Evolutionary conservation across 2,888 invertebrate species (phyloP), one percentile per base, ranked within the genome.

Genomic region (Zaprionus lineosus): DNA sequence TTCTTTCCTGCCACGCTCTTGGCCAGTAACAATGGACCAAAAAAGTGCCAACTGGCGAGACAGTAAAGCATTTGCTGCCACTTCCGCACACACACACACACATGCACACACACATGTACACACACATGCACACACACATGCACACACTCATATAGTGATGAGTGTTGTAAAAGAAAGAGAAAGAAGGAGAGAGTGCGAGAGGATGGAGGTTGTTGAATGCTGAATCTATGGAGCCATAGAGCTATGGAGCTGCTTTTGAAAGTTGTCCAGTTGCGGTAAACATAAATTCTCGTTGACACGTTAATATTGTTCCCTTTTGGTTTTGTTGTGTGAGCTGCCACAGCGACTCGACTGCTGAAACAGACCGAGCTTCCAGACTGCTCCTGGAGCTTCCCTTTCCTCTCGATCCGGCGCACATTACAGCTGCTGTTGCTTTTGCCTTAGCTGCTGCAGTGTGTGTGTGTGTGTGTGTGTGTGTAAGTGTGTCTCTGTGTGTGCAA

Each of bases 281-380:
- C 81, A 82, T 82, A 82, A 82, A 82, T 82, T 82, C 84, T 82
- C 84, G 81, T 82, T 82, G 81, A 82, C 81, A 82, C 84, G 81
- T 82, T 82, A 82, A 82, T 82, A 82, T 82, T 82, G 81, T 83
- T 82, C 81, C 84, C 81, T 73, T 83, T 82, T 83, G 81, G 81
- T 68, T 83, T 69, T 61, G 61, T 46, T 59, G 47, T 24, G 37
- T 21, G 19, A 19, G 37, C 37, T 37, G 41, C 15, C 33, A 15
- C 15, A 24, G 39, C 31, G 11, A 34, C 34, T 16, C n/a, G n/a
- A n/a, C n/a, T n/a, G n/a, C n/a, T n/a, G n/a, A n/a, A n/a, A 5
- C 31, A 11, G 7, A 9, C 24, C 24, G 8, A 24, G 24, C 8
- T 8, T 8, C 24, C 6, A 7, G 24, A 12, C 18, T 1, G 7